Conservation (phyloP, 2,113 vertebrate species). For the Acrocephalus arundinaceus region DNA sequence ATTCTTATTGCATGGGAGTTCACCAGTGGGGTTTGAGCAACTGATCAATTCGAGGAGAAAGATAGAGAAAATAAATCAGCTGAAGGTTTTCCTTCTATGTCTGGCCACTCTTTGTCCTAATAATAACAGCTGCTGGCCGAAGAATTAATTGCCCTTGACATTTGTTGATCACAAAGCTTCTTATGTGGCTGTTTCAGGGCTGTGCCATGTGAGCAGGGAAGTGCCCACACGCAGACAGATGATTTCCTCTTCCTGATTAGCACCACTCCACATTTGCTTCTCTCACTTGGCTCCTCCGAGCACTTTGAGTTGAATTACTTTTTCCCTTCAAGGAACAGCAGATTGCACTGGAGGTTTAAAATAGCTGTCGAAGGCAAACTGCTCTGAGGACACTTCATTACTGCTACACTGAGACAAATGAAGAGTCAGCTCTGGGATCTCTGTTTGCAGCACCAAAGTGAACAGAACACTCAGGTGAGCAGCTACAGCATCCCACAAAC, state of each 20-base stretch:
- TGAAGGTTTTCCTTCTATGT: conserved; percentile 31
- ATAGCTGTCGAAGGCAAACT: not conserved
- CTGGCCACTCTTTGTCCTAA: conserved; percentile 51
- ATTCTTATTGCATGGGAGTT: not conserved
- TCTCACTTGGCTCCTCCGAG: not conserved
- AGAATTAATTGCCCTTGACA: conserved; percentile 63
- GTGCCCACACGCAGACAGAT: conserved; percentile 17
- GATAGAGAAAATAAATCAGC: conserved; percentile 14
- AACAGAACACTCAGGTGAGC: not conserved
- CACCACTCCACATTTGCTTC: conserved; percentile 12
- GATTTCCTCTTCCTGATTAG: conserved; percentile 48
- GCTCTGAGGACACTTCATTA: not conserved
- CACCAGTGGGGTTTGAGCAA: not conserved
- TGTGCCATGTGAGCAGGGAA: conserved; percentile 38
- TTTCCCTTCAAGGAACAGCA: not conserved
- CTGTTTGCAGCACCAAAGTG: not conserved
- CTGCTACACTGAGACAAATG: not conserved
- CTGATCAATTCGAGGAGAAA: conserved; percentile 1
- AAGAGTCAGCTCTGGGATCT: not conserved
- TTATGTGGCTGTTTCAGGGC: conserved; percentile 39
- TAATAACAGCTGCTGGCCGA: conserved; percentile 57
- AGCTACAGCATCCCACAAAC: not conserved
- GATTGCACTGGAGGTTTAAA: not conserved
- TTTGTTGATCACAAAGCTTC: conserved; percentile 65
- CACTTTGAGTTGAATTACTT: conserved; percentile 17